phyloP scores from a whole-genome alignment of 2,888 invertebrate genomes.

The Habroteleia sp. region DNA sequence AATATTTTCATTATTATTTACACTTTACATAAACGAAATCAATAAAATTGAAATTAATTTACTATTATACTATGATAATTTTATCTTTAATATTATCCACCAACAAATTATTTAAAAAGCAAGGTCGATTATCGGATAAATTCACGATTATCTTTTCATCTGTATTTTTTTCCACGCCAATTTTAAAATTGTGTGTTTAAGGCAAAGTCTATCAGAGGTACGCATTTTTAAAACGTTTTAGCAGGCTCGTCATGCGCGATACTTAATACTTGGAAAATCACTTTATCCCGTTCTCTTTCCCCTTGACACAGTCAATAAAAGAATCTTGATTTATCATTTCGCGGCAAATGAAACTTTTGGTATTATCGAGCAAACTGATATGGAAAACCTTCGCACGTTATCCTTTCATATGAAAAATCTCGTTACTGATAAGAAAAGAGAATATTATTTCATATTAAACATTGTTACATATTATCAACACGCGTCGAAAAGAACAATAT shows the following conservation, averaged over 20 bases:
- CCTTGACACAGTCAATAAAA: constrained; percentile 47
- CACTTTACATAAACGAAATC: no score
- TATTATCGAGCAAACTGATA: constrained; percentile 49
- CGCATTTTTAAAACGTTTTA: constrained; percentile 15
- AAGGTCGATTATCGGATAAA: constrained; percentile 19
- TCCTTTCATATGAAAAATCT: constrained; percentile 42
- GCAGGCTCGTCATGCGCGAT: constrained; percentile 25
- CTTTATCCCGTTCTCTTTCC: constrained; percentile 23
- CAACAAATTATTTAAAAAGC: no score
- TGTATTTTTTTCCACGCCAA: constrained; percentile 1
- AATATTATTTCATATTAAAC: constrained; percentile 31
- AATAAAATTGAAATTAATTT: no score
- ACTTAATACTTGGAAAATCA: constrained; percentile 54
- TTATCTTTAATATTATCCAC: no score
- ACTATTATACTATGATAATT: no score
- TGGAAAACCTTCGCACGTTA: constrained; percentile 49
- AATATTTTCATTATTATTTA: no score
- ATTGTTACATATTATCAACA: no score
- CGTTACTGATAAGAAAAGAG: constrained; percentile 20
- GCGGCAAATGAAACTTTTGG: constrained; percentile 35
- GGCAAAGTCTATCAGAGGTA: neutral
- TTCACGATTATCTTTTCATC: constrained; percentile 31
- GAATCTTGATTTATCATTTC: constrained; percentile 49
- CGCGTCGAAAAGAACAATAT: no score
- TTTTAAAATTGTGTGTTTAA: neutral